A percentile compares a stretch with the other conserved stretches of the same genome.
Evolutionary conservation across 2,888 invertebrate genomes (phyloP).

Genomic region (Sympetrum striolatum): DNA sequence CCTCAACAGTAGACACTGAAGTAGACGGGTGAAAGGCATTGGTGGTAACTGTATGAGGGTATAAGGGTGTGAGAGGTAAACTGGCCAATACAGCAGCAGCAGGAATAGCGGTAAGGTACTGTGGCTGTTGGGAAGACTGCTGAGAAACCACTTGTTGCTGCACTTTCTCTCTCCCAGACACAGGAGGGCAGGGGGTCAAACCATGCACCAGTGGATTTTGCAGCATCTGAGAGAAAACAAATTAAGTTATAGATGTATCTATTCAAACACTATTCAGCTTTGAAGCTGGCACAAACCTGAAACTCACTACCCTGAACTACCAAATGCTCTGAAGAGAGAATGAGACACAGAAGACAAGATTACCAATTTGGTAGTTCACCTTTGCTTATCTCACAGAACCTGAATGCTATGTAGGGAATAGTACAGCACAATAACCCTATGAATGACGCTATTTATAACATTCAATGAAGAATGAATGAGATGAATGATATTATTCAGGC

Average conservation of each 20-base stretch:
- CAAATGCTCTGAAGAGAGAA: background rate
- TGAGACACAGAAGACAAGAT: no score
- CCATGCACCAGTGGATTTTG: constrained; percentile 1
- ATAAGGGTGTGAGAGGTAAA: constrained; percentile 46
- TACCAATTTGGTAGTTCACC: no score
- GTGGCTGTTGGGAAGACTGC: background rate
- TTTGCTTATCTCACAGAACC: no score
- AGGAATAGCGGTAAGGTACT: constrained; percentile 38
- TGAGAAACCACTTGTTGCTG: background rate
- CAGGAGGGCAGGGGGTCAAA: background rate
- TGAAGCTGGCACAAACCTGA: background rate
- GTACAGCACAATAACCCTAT: no score
- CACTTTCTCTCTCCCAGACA: constrained; percentile 6
- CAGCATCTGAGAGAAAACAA: background rate
- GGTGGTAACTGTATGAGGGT: constrained; percentile 46
- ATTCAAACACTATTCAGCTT: background rate
- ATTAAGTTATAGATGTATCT: background rate
- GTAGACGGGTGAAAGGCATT: constrained; percentile 46
- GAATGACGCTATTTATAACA: no score
- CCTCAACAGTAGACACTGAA: constrained; percentile 12
- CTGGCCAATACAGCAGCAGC: constrained; percentile 47
- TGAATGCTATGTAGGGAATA: no score
- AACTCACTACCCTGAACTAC: background rate
- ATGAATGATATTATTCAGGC: background rate
- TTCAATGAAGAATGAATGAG: background rate